phyloP scores from a whole-genome alignment of 2,888 invertebrate species.

The Zeuzera pyrina region DNA sequence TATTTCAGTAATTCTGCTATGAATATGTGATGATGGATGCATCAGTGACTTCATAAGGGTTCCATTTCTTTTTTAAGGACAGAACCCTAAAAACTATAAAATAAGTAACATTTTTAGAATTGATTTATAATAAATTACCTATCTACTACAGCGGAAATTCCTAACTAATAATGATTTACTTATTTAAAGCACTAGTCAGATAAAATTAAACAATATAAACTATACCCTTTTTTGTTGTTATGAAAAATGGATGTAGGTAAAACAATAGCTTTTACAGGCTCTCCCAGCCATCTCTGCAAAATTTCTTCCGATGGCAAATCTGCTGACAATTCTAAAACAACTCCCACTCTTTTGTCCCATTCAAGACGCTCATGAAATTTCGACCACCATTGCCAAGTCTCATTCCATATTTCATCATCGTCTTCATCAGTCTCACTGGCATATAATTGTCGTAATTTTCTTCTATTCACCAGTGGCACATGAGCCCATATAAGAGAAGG shows the following conservation, averaged over 20 bases:
- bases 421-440: constrained; percentile 44
- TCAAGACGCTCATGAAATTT: constrained; percentile 75
- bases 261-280: constrained; percentile 90
- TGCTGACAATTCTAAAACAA: constrained; percentile 86
- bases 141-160: too few species aligned
- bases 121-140: too few species aligned
- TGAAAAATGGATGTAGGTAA: constrained; percentile 88
- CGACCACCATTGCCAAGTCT: constrained; percentile 89
- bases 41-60: too few species aligned
- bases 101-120: too few species aligned
- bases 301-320: constrained; percentile 82
- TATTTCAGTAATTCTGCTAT: too few species aligned
- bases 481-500: constrained; percentile 76
- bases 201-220: neutral
- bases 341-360: constrained; percentile 74
- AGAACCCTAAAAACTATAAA: too few species aligned
- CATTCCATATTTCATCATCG: constrained; percentile 64
- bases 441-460: constrained; percentile 26
- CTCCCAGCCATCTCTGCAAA: constrained; percentile 92
- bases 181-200: too few species aligned
- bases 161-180: too few species aligned
- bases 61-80: too few species aligned
- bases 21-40: too few species aligned
- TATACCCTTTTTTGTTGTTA: constrained; percentile 91
- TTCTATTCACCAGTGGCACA: constrained; percentile 74